Conservation (phyloP, 2,797 vertebrate genomes). For the Myotis findleyi region DNA sequence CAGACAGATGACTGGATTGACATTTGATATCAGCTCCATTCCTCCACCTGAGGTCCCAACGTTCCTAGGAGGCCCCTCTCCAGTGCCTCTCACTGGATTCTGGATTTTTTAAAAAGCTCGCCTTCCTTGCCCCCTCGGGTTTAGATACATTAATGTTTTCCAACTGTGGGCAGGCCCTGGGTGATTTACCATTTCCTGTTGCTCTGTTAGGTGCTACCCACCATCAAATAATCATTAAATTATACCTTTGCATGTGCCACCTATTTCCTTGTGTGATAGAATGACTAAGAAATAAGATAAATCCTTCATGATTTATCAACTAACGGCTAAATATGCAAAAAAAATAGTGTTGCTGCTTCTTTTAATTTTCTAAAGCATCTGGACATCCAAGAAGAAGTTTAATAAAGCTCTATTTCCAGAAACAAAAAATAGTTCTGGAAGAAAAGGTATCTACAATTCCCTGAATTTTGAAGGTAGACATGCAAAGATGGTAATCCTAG, state of each 20-base stretch:
- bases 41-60: neutral
- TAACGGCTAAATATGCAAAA: neutral
- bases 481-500: neutral
- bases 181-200: neutral
- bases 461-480: neutral
- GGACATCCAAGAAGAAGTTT: neutral
- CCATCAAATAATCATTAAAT: neutral
- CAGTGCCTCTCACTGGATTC: neutral
- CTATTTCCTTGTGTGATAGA: neutral
- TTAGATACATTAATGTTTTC: neutral
- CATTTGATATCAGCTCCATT: neutral
- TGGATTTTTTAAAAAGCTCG: neutral
- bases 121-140: neutral
- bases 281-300: neutral
- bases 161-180: neutral
- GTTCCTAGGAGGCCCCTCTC: neutral
- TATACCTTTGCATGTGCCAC: neutral
- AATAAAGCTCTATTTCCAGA: neutral
- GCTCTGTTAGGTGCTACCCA: neutral
- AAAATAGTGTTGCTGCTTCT: neutral
- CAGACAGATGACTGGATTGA: neutral
- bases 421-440: neutral
- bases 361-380: constrained; percentile 8
- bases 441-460: neutral
- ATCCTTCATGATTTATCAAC: neutral